Evolutionary conservation across 2,888 invertebrate genomes (phyloP).

Genomic region (Omphaloscelis lunosa): DNA sequence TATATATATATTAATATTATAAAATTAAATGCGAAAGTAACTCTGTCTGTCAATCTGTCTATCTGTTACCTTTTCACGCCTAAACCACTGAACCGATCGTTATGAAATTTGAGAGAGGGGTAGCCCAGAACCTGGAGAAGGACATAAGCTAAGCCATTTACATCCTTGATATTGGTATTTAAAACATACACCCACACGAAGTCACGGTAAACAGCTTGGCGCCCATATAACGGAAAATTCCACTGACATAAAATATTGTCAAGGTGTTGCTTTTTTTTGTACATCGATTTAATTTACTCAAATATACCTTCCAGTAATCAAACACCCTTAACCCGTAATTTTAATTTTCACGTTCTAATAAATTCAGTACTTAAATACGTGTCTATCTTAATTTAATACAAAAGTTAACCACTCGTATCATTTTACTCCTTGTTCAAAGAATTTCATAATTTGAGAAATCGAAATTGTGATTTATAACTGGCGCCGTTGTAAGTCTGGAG

Average conservation of each 20-base stretch:
- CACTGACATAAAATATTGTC: no score
- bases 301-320: neutral
- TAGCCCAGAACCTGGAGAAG: no score
- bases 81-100: no score
- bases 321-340: neutral
- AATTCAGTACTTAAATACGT: neutral
- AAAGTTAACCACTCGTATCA: slow-evolving; percentile 1
- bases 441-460: slow-evolving; percentile 32
- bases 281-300: neutral
- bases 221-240: neutral
- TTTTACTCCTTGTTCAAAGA: slow-evolving; percentile 13
- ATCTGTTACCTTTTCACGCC: no score
- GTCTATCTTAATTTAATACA: neutral
- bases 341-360: neutral
- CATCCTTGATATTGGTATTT: no score
- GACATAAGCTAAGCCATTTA: no score
- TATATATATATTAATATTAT: no score
- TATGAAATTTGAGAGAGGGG: no score
- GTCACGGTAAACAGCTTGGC: no score
- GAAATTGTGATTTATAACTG: slow-evolving; percentile 49
- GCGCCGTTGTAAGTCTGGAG: slow-evolving; percentile 27
- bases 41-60: no score
- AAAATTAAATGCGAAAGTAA: no score
- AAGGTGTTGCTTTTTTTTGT: neutral
- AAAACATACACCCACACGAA: no score